Percentiles rank a stretch among this genome's conserved stretches.
Conservation (phyloP, 2,797 vertebrate genomes). For the Pseudotriccus pelzelni region DNA sequence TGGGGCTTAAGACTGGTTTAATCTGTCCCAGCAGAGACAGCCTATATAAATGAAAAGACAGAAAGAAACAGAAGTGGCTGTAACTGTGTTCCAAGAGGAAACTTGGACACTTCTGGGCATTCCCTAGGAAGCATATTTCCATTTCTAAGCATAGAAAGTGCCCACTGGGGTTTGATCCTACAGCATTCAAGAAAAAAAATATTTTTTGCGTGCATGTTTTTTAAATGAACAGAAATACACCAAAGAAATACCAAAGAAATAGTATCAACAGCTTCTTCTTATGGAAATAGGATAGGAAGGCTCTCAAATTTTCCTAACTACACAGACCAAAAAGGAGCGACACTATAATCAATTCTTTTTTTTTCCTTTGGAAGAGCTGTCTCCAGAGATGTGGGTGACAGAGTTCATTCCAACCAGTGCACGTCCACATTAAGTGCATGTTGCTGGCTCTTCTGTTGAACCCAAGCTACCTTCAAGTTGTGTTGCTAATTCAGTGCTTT, state of each 20-base stretch:
- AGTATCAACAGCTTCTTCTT: neutral
- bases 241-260: neutral
- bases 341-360: neutral
- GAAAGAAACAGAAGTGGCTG: neutral
- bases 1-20: neutral
- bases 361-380: neutral
- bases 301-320: neutral
- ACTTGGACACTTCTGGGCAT: neutral
- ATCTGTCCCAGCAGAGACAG: neutral
- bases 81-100: neutral
- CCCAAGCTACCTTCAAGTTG: neutral
- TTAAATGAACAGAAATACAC: neutral
- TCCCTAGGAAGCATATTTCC: neutral
- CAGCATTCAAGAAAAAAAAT: accelerated
- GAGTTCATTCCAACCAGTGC: neutral
- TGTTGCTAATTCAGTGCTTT: neutral
- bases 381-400: neutral
- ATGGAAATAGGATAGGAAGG: neutral
- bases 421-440: accelerated
- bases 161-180: neutral
- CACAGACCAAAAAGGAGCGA: neutral
- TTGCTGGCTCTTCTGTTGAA: neutral
- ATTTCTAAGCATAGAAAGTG: neutral
- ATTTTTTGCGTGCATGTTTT: neutral
- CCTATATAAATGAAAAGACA: neutral